Base-by-base conservation (phyloP, 2,888 invertebrate genomes). In the Erebia epiphron region DNA sequence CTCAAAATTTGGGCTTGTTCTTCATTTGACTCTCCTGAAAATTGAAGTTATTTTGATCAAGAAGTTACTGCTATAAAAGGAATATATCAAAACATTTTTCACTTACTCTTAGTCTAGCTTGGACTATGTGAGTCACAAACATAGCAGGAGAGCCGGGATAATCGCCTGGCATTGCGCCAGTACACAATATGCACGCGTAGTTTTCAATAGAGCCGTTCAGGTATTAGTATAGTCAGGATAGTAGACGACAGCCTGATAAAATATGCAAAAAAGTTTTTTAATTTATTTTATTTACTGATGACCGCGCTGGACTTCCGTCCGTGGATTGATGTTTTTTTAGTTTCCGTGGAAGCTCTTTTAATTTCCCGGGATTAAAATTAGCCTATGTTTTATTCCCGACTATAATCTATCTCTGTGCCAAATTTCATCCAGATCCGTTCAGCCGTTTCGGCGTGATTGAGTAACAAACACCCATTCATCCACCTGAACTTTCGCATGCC, bases 81-180 rank as follows among this genome's bases (percentile, higher is more conserved):
- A 57, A 35, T 5, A 56, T 13, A 1, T 14, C 35, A 13, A 14
- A 5, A 26, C n/a, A 26, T 26, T 7, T 8, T 7, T 14, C 13
- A 26, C 60, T 18, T 2, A 21, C 46, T 62, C 62, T 21, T 49
- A 49, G 7, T 14, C 62, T 49, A 62, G 9, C 1, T 7, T 10
- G n/a, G 67, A 16, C 57, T 67, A 67, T 49, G 57, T 46, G 57
- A 57, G 57, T 49, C 26, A 67, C 67, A 67, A 67, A 58, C 58
- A 67, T 67, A 11, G 58, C 58, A 67, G 57, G 46, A 86, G 13
- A 67, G 57, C 66, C n/a, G 66, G 84, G 88, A 88, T 92, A 90
- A 92, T 90, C 90, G 83, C 75, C 84, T 92, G 92, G 92, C 91
- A 79, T 74, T 69, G 74, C 78, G 90, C 92, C 92, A 92, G 86